Evolutionary conservation across 2,888 invertebrate genomes (phyloP), one percentile per base, ranked within the genome.

Genomic region (Schizaphis graminum): DNA sequence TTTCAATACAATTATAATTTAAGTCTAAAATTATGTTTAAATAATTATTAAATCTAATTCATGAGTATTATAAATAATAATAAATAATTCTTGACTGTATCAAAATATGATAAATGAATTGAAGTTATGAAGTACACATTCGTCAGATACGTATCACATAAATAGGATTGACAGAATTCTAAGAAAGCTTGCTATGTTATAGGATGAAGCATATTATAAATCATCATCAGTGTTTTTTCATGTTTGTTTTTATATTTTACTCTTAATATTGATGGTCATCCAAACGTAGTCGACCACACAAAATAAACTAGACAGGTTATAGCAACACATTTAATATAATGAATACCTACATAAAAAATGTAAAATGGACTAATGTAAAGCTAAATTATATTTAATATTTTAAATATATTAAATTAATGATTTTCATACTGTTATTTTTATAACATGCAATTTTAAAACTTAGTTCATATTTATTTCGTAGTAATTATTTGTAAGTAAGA

Each of bases 141-240:
- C 28, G 5, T 89, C 44, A 41, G 57, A 89, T 57, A 41, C 26
- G 26, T 28, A 57, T 24, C 57, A 41, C 28, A 44, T 26, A 26
- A 57, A 53, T 26, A 16, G 41, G 16, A 57, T 56, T 0, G 21
- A 77, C 21, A 8, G 44, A 61, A 57, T 89, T 41, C 86, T 86
- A 86, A 28, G 57, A 57, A 44, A 13, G 21, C 57, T 89, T 57
- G 44, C 44, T 44, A 57, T 57, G 44, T 26, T 41, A 53, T 89
- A 89, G 28, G 57, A 57, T 57, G 41, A 89, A 57, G 57, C 44
- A 89, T 89, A 56, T 44, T 57, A 89, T 89, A 57, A 89, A 89
- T 89, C 44, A 89, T 89, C 57, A 41, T 57, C 44, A 89, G 5
- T 89, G 44, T 89, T 61, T 89, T 89, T 89, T 89, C 28, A 77